These are phyloP conservation scores for Babyrousa celebensis DNA, from an alignment of 2,797 vertebrate genomes.

Conservation along the genomic window DNA sequence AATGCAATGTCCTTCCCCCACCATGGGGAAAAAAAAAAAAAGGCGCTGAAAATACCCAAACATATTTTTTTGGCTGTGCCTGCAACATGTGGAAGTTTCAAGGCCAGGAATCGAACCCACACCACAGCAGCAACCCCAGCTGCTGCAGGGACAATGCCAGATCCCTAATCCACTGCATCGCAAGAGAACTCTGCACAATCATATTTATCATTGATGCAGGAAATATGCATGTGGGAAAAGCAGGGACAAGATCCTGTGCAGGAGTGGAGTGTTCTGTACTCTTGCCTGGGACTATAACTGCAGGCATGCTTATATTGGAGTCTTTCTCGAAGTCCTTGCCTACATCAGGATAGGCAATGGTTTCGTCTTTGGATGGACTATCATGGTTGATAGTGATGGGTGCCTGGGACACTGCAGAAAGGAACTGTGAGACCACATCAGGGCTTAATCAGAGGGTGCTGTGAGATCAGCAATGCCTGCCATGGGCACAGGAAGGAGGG, in stretches of 20 bases:
- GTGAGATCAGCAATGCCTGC: constrained; percentile 45
- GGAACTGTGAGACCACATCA: background rate
- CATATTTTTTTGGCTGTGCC: background rate
- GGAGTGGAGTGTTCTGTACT: background rate
- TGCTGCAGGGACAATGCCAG: too few relatives aligned
- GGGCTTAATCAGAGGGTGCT: background rate
- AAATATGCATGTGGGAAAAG: background rate
- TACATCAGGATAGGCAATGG: background rate
- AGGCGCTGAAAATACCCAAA: background rate
- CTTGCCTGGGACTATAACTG: background rate
- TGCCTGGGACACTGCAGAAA: background rate
- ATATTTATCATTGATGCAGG: background rate
- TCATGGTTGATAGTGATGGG: background rate
- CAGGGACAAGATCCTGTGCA: background rate
- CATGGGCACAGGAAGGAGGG: background rate
- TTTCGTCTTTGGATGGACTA: background rate
- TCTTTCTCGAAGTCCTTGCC: background rate
- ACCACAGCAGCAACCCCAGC: too few relatives aligned
- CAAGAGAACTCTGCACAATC: background rate
- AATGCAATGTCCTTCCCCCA: background rate
- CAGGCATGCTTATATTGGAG: background rate
- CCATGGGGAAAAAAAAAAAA: rapidly evolving
- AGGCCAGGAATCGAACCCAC: too few relatives aligned
- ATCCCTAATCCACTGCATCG: too few relatives aligned
- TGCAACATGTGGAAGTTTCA: too few relatives aligned